phyloP scores from a whole-genome alignment of 1,140 invertebrate species.

The Zaprionus lachaisei region DNA sequence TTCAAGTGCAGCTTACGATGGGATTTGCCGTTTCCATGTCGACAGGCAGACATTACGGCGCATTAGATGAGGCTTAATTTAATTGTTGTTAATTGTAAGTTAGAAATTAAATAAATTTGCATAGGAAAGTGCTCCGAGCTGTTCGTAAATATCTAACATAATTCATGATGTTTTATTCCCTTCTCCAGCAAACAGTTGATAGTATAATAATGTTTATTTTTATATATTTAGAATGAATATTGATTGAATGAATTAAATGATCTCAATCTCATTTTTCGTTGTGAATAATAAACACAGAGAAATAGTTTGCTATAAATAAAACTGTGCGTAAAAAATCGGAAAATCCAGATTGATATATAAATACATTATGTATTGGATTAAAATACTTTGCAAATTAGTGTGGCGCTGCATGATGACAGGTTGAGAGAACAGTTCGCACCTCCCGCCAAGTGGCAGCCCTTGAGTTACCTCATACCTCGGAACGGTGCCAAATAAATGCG shows the following conservation, averaged over 20 bases:
- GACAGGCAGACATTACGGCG: slow-evolving; percentile 62
- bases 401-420: slow-evolving; percentile 8
- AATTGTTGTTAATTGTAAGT: slow-evolving; percentile 66
- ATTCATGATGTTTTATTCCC: no score
- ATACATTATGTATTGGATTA: slow-evolving; percentile 8
- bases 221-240: no score
- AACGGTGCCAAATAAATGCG: slow-evolving; percentile 30
- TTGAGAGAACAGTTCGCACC: slow-evolving; percentile 22
- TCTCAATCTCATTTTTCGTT: not conserved
- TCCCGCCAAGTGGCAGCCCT: slow-evolving; percentile 6
- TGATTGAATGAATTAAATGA: no score
- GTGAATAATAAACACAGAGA: not conserved
- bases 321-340: not conserved
- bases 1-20: slow-evolving; percentile 75
- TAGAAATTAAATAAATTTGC: slow-evolving; percentile 59
- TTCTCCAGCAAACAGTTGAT: no score
- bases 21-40: slow-evolving; percentile 46
- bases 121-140: slow-evolving; percentile 27
- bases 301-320: slow-evolving; percentile 2
- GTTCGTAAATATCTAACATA: no score
- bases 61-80: slow-evolving; percentile 73
- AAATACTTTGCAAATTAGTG: slow-evolving; percentile 4
- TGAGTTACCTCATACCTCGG: slow-evolving; percentile 2
- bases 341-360: slow-evolving; percentile 8
- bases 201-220: no score